Base-by-base conservation (phyloP, 2,888 invertebrate genomes). In the Stegophylla sp. region DNA sequence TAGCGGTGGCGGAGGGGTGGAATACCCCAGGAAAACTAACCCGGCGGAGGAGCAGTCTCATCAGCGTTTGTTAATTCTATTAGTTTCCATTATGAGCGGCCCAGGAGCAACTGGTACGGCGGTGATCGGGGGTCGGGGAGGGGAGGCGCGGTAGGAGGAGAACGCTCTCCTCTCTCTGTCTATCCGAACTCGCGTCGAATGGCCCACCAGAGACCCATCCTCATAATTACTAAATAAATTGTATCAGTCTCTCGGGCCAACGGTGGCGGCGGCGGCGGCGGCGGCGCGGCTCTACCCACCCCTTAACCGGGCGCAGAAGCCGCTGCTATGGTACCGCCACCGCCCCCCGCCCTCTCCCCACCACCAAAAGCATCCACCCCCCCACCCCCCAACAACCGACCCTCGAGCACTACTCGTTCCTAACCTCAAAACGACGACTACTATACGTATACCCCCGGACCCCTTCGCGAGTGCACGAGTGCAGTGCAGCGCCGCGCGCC, bases 191-290 rank as follows among this genome's bases (percentile, higher is more conserved):
- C 76, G 79, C 73, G 67, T 67, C 82, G 82, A 83, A 84, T 83
- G 83, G 82, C 82, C 77, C 84, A 82, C 82, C 69, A 66, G 84
- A 83, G 84, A 83, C 83, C 83, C 84, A 84, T 83, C 82, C 81
- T 82, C 83, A 83, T 84, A 84, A 84, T 84, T 84, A 84, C 84
- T 82, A 84, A 84, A 84, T 84, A 84, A 84, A 84, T 84, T 84
- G 83, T 83, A 83, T 82, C 82, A 81, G 83, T 82, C 83, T 82
- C 83, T 34, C 73, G 82, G 82, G 83, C 76, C 74, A 41, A 53
- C 48, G 41, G 48, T 23, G 45, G 69, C 67, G 51, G 61, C 45
- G 48, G 26, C 48, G 48, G 66, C 20, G 34, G 28, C 51, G 56
- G 51, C 23, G 51, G 51, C n/a, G 51, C n/a, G 28, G 26, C 28